Base-by-base conservation (phyloP, 2,797 vertebrate genomes). In the Lindbergichthys nudifrons region DNA sequence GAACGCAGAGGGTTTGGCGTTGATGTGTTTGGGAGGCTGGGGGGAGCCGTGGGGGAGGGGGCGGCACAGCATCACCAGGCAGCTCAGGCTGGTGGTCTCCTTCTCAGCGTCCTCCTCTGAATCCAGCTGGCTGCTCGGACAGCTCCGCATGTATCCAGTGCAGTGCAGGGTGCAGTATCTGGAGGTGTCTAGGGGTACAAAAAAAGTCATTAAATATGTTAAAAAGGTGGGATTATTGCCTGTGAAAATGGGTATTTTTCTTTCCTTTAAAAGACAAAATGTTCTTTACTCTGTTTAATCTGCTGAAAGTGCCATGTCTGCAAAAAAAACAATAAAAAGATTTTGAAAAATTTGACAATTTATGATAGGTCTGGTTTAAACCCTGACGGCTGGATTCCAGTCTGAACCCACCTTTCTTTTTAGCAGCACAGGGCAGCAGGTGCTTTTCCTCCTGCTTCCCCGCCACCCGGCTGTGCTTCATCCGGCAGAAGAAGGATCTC, bases 141-240 rank as follows among this genome's bases (percentile, higher is more conserved):
- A 98, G 62, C 96, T 97, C 73, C 96, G 96, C 92, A 99, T 92
- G 92, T 99, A 99, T 61, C 98, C 98, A 26, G 97, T 98, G 92
- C 98, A 98, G 89, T 98, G 97, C 83, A 99, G 97, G 70, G 97
- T 98, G 81, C 96, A 98, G 94, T 98, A 99, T 89, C 95, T 93
- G 79, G 90, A 92, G 3, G 91, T 62, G 69, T 97, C 97, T 97
- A 87, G 63, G 19, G 42, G 4, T 1, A 18, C 10, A 67, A 18
- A 65, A 23, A 51, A 36, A 2, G 8, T 36, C 32, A 36, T 36
- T 9, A 36, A 36, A 36, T 36, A 36, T 36, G 26, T 36, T 36
- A 9, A 36, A 36, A 36, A 36, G 8, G 6, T 36, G 32, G 8
- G 8, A 36, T 36, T 36, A 36, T 36, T 36, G 32, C 32, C 32